phyloP scores from a whole-genome alignment of 2,888 invertebrate species.

The Dicycla oo region DNA sequence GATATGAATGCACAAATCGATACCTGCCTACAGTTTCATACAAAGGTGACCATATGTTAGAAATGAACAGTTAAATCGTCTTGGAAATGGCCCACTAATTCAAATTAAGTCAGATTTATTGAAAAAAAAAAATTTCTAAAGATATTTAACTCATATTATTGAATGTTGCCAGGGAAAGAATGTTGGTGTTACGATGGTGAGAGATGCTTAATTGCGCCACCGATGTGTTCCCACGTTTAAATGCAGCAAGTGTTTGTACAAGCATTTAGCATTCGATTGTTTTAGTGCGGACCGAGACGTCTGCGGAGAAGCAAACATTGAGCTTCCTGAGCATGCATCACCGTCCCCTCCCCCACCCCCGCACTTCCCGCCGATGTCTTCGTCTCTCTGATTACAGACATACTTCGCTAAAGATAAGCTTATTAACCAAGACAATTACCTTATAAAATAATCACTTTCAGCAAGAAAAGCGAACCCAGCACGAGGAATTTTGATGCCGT shows the following conservation, averaged over 20 bases:
- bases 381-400: conserved; percentile 46
- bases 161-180: conserved; percentile 71
- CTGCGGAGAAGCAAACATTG: conserved; percentile 86
- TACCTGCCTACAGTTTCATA: conserved; percentile 33
- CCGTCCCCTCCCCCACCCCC: conserved; percentile 44
- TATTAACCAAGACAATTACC: conserved; percentile 53
- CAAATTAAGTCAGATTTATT: conserved; percentile 25
- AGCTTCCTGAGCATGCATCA: conserved; percentile 78
- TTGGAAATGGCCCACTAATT: conserved; percentile 7
- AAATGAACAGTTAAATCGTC: conserved; percentile 8
- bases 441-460: conserved; percentile 51
- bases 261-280: conserved; percentile 90
- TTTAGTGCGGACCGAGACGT: conserved; percentile 88
- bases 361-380: conserved; percentile 47
- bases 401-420: conserved; percentile 55
- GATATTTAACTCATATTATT: conserved; percentile 30
- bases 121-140: conserved; percentile 24
- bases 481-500: conserved; percentile 66
- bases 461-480: conserved; percentile 26
- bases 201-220: conserved; percentile 86
- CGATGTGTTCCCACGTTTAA: conserved; percentile 89
- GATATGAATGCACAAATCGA: conserved; percentile 58
- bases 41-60: conserved; percentile 16
- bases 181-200: conserved; percentile 76
- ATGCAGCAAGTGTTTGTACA: conserved; percentile 87